Percentiles rank a stretch among this genome's conserved stretches.
These are phyloP conservation scores for Nyctibius grandis DNA, from an alignment of 2,797 vertebrate species.

Conservation along the genomic window DNA sequence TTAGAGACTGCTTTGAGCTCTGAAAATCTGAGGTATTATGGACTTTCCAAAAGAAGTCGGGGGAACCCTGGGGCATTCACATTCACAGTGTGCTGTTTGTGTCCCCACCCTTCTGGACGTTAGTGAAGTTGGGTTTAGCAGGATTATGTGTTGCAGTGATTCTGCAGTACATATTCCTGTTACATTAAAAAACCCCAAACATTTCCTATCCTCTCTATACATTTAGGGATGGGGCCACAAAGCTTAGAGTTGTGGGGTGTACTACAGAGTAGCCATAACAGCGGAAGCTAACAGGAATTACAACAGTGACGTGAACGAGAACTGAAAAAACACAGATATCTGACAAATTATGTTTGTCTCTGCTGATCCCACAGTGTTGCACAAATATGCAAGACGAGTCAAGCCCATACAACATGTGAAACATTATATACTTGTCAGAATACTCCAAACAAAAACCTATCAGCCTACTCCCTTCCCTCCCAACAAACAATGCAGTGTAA, in stretches of 20 bases:
- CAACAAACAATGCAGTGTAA: not conserved
- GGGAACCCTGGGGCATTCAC: not conserved
- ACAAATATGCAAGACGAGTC: not conserved
- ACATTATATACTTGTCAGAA: not conserved
- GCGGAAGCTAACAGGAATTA: not conserved
- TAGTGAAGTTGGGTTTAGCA: not conserved
- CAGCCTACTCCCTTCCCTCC: not conserved
- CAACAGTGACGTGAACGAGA: not conserved
- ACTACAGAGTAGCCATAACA: not conserved
- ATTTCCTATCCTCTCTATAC: not conserved
- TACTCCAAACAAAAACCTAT: not conserved
- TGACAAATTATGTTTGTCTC: not conserved
- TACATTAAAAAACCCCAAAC: not conserved
- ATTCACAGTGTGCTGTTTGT: not conserved
- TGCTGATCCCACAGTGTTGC: not conserved
- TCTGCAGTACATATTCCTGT: not conserved
- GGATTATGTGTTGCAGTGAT: not conserved
- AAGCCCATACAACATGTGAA: not conserved
- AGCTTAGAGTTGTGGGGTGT: not conserved
- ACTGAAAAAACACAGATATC: not conserved
- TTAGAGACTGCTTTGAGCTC: not conserved
- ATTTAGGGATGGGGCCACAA: not conserved
- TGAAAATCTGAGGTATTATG: not conserved
- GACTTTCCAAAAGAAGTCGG: not conserved
- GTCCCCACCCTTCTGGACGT: not conserved